Evolutionary conservation across 1,140 invertebrate genomes (phyloP).

Genomic region (Pseudomyrmex pallidus): DNA sequence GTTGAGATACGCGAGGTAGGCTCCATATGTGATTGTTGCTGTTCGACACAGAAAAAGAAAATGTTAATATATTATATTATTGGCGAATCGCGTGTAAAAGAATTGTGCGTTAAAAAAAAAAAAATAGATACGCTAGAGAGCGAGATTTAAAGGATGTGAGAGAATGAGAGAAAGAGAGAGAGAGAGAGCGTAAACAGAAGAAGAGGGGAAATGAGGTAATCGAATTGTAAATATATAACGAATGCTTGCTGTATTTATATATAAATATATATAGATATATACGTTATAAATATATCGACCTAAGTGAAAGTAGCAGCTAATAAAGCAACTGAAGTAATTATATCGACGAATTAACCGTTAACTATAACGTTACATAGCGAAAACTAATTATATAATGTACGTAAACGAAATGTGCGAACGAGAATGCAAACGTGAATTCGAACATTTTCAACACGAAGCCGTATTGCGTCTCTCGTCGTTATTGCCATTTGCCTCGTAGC

Average conservation of each 20-base stretch:
- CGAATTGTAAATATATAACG: slow-evolving; percentile 82
- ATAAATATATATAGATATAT: slow-evolving; percentile 74
- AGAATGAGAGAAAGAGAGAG: slow-evolving; percentile 37
- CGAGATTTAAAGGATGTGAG: slow-evolving; percentile 17
- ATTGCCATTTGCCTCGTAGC: slow-evolving; percentile 52
- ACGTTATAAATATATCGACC: slow-evolving; percentile 65
- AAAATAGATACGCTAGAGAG: slow-evolving; percentile 37
- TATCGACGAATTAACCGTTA: slow-evolving; percentile 65
- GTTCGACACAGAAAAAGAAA: background rate
- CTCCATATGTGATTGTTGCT: too few relatives aligned
- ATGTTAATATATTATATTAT: background rate
- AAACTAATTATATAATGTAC: slow-evolving; percentile 56
- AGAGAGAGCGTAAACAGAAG: slow-evolving; percentile 63
- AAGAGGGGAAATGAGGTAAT: slow-evolving; percentile 35
- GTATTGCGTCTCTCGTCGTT: slow-evolving; percentile 39
- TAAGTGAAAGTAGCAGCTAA: slow-evolving; percentile 64
- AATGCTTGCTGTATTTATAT: slow-evolving; percentile 82
- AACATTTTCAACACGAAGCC: background rate
- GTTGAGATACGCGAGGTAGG: too few relatives aligned
- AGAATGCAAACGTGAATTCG: background rate
- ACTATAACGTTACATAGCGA: slow-evolving; percentile 51
- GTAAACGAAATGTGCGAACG: slow-evolving; percentile 11
- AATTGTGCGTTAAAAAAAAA: background rate
- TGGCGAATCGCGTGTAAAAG: background rate
- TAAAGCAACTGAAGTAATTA: slow-evolving; percentile 66